Evolutionary conservation across 1,140 invertebrate species (phyloP).

Genomic region (Pseudomyrmex dendroicus): DNA sequence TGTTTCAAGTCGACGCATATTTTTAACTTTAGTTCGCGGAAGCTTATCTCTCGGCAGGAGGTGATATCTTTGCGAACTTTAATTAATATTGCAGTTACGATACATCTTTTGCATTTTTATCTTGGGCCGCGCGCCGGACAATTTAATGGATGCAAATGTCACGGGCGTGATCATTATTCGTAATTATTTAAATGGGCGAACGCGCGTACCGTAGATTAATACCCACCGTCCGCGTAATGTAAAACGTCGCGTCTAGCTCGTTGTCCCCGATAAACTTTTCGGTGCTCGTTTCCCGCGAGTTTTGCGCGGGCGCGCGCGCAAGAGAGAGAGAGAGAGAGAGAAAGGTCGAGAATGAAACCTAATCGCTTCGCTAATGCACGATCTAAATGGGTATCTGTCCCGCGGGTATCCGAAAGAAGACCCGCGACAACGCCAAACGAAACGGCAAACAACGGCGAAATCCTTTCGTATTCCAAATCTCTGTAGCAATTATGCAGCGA

Average conservation of each 20-base stretch:
- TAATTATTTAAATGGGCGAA: conserved; percentile 27
- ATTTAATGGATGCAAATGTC: conserved; percentile 38
- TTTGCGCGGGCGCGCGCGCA: not conserved
- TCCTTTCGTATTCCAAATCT: conserved; percentile 40
- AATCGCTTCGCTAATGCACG: conserved; percentile 64
- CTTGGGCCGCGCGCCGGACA: not conserved
- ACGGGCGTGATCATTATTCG: conserved; percentile 23
- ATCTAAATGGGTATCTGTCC: conserved; percentile 67
- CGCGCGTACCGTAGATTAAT: not conserved
- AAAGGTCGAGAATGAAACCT: conserved; percentile 62
- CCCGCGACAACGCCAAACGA: conserved; percentile 23
- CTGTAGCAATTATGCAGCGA: conserved; percentile 57
- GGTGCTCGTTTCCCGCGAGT: not conserved
- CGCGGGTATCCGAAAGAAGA: conserved; percentile 53
- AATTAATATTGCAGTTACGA: conserved; percentile 50
- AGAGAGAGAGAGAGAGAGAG: no score
- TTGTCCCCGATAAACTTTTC: conserved; percentile 3
- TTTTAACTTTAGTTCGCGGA: conserved; percentile 22
- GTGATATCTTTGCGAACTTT: conserved; percentile 23
- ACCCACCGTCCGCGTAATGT: not conserved
- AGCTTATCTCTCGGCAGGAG: not conserved
- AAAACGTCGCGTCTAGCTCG: not conserved
- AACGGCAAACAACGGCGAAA: conserved; percentile 43
- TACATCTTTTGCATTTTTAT: conserved; percentile 35
- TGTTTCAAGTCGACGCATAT: conserved; percentile 14